Base-by-base conservation (phyloP, 2,797 vertebrate genomes). In the Acanthornis magna region DNA sequence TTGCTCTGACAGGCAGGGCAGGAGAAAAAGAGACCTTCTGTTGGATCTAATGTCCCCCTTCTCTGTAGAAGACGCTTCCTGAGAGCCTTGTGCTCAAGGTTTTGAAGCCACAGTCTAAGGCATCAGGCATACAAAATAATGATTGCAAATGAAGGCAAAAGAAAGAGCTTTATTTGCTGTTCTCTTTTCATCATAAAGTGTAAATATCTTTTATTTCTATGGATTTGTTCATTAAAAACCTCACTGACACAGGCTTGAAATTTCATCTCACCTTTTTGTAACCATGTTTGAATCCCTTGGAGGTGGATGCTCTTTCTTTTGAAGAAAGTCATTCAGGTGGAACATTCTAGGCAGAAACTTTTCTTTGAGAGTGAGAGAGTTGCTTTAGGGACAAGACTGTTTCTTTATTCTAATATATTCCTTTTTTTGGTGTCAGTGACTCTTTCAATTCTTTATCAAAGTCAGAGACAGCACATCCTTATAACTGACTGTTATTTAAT, bases 401-500 rank as follows among this genome's bases (percentile, higher is more conserved):
- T 94, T 88, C 62, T 86, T 91, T 86, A 70, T 76, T 93, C n/a
- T 90, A 94, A 95, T 90, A 91, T 47, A 91, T 73, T 90, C 53
- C 17, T 55, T 81, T 93, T 94, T 86, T 81, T 79, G 13, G 86
- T 87, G 17, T 25, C 71, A 77, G 55, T 61, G 77, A 88, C 53
- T 86, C n/a, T 80, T 83, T 71, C 0, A 1, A 88, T 79, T 88
- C 71, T 95, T 87, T 77, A 87, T 95, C 90, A 91, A 88, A 95
- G 83, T 95, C 71, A 83, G 58, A 76, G 48, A 79, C 40, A 79
- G 74, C 58, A 93, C 74, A 87, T 79, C 26, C 71, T 92, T 88
- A 67, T 38, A 94, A 79, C 60, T 92, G 84, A 65, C 77, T 88
- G 74, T 75, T 93, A 93, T 90, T 95, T 90, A 94, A 96, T 93